Evolutionary conservation across 1,140 invertebrate species (phyloP).

Genomic region (Harlomillsia oculata): DNA sequence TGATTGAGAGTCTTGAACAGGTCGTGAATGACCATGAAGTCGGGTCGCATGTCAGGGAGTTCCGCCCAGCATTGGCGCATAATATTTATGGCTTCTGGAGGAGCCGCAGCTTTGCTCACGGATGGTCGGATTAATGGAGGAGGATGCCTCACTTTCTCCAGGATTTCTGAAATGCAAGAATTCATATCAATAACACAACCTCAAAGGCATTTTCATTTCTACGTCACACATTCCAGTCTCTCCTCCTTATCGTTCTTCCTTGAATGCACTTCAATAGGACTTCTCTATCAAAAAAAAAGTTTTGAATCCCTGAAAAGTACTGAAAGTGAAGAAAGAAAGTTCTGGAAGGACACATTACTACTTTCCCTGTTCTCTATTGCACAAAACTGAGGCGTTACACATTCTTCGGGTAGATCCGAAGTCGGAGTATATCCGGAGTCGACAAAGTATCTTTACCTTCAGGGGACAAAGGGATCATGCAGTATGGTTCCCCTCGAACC

Average conservation of each 20-base stretch:
- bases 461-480: slow-evolving; percentile 70
- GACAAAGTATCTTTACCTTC: slow-evolving; percentile 54
- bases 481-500: slow-evolving; percentile 73
- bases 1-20: slow-evolving; percentile 77
- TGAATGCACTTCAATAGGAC: too few relatives aligned
- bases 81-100: slow-evolving; percentile 83
- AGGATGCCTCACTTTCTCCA: slow-evolving; percentile 77
- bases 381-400: too few relatives aligned
- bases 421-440: too few relatives aligned
- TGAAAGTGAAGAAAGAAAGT: too few relatives aligned
- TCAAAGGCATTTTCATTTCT: too few relatives aligned
- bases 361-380: neutral
- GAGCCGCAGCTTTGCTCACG: slow-evolving; percentile 85
- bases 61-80: slow-evolving; percentile 82
- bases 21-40: slow-evolving; percentile 72
- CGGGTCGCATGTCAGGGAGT: slow-evolving; percentile 74
- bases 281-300: too few relatives aligned
- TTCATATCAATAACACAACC: slow-evolving; percentile 5
- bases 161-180: slow-evolving; percentile 60
- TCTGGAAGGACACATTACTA: neutral
- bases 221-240: too few relatives aligned
- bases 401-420: too few relatives aligned
- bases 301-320: too few relatives aligned
- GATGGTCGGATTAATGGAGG: slow-evolving; percentile 83
- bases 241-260: too few relatives aligned